Evolutionary conservation across 2,797 vertebrate species (phyloP), one percentile per base, ranked within the genome.

Genomic region (Tragopan temminckii): DNA sequence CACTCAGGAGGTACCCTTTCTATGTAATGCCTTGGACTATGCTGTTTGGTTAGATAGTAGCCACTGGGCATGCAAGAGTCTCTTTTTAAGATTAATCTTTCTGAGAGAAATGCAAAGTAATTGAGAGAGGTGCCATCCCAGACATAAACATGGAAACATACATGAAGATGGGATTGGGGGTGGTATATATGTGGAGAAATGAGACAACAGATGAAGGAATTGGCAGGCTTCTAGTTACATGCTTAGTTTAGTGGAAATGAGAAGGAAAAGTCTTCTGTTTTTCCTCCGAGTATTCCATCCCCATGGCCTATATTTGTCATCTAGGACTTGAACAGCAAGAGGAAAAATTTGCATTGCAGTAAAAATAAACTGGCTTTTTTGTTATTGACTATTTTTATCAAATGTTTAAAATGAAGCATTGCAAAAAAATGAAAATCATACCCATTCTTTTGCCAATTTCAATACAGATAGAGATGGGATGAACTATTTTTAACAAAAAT

Each of bases 351-450:
- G 87, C 95, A 96, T 92, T 74, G 75, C 59, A 93, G 77, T 96
- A 97, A 97, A 98, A 97, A 98, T 98, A 98, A 93, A 96, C 95
- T 71, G 46, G 21, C 35, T 95, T 96, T 97, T 97, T 96, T 96
- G 94, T 95, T 97, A 98, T 97, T 97, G 96, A 97, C 97, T 98
- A 98, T 98, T 98, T 98, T 98, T 98, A 98, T 98, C 97, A 96
- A 95, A 93, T 92, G 96, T 94, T 97, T 96, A 96, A 96, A 97
- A 97, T 94, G 68, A 95, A 97, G 79, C 94, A 84, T 85, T 92
- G 76, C 94, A 70, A 96, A 97, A 97, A 97, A 97, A 95, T 92
- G 96, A 97, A 98, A 98, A 98, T 98, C 97, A 98, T 97, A 98
- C 85, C 93, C 97, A 95, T 96, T 94, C 94, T 95, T 96, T 93